Conservation (phyloP, 2,113 vertebrate genomes). For the Oreochromis niloticus region DNA sequence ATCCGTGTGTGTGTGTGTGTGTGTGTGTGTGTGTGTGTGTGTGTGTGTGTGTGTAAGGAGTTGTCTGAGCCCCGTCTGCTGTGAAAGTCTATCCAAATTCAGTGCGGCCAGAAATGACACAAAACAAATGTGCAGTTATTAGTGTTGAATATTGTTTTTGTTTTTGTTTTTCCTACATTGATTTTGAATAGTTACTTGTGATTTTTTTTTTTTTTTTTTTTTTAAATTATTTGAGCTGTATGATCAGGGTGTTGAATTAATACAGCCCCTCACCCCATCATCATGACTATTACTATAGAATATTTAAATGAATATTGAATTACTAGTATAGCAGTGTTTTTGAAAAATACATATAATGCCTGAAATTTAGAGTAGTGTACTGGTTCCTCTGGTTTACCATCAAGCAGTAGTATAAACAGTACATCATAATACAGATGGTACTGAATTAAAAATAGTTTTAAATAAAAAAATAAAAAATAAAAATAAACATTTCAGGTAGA, state of each 20-base stretch:
- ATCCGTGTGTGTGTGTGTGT: background rate
- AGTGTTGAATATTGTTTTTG: background rate
- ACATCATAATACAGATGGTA: background rate
- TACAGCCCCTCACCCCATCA: background rate
- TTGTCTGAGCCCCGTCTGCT: background rate
- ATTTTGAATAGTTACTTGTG: background rate
- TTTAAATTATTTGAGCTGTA: background rate
- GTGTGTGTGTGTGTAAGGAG: background rate
- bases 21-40: too few species aligned
- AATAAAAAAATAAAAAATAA: background rate
- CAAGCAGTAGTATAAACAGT: background rate
- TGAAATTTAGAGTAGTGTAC: background rate
- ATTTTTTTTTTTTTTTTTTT: background rate
- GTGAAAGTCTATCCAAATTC: background rate
- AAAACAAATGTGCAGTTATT: background rate
- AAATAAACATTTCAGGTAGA: background rate
- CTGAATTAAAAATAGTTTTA: background rate
- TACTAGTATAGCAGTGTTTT: background rate
- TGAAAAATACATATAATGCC: background rate
- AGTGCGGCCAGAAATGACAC: background rate
- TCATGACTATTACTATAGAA: background rate
- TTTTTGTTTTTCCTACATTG: background rate
- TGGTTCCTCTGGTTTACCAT: background rate
- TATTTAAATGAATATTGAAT: background rate
- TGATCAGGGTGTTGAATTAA: background rate